phyloP scores from a whole-genome alignment of 2,797 vertebrate genomes.

The Peromyscus nudipes region DNA sequence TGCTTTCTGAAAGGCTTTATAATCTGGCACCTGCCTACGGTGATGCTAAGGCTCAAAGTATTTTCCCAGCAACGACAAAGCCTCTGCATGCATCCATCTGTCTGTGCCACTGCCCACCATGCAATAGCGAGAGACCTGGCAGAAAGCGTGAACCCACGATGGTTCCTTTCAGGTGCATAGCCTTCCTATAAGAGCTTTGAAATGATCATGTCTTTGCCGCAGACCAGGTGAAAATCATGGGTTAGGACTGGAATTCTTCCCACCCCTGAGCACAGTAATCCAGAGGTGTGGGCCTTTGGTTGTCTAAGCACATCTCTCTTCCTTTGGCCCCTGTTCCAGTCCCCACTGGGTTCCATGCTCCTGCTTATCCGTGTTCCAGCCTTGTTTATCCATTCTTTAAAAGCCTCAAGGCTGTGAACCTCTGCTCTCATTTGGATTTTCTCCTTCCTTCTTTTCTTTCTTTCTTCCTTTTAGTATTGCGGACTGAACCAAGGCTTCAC shows the following conservation, averaged over 20 bases:
- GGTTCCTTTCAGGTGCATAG: background rate
- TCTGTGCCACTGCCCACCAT: background rate
- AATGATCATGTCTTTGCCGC: background rate
- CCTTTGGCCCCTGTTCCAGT: background rate
- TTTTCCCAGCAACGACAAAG: background rate
- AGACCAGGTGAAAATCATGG: constrained; percentile 12
- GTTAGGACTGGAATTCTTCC: background rate
- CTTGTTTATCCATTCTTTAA: background rate
- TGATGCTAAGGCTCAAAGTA: background rate
- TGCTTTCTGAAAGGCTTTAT: background rate
- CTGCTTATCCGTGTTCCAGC: too few species aligned
- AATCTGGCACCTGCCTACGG: background rate
- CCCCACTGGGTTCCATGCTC: background rate
- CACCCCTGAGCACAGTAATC: background rate
- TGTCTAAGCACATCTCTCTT: constrained; percentile 14
- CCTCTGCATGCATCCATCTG: background rate
- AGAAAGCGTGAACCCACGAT: background rate
- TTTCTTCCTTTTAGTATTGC: background rate
- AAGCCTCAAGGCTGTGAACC: background rate
- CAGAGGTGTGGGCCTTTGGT: background rate
- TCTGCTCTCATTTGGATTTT: background rate
- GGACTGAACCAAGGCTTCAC: background rate
- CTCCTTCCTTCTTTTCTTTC: background rate
- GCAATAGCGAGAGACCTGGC: background rate
- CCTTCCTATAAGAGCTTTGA: background rate